Evolutionary conservation across 2,797 vertebrate genomes (phyloP), one percentile per base, ranked within the genome.

Genomic region (Pogonophryne albipinna): DNA sequence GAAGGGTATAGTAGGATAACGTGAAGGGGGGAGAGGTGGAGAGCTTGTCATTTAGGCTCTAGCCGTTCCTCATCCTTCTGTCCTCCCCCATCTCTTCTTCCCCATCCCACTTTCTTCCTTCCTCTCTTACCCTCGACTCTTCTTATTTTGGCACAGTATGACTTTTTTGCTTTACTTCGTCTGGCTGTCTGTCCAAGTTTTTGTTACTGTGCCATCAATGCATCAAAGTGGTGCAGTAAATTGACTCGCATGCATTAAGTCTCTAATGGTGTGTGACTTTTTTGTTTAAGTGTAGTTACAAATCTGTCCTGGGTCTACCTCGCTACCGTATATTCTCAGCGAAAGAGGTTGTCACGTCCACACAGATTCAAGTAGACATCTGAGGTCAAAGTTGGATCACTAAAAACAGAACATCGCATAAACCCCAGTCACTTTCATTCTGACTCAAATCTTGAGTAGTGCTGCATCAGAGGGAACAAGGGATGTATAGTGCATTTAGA

Each of bases 31-130:
- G 62, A 56, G 82, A 62, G 85, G 85, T 83, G 83, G 82, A 74
- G 88, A 84, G 82, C 80, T 89, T 92, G 90, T 92, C 91, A 91
- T 91, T 90, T 88, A 86, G 82, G 87, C 81, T 89, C 73, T 66
- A 82, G 81, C 88, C 72, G 63, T 81, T 88, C 90, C 81, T 85
- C 82, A 78, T 85, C 84, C 71, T 60, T 51, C 75, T 85, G 77
- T 89, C 87, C 76, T 83, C 85, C 81, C 76, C 75, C 66, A 83
- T 83, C 83, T 82, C 74, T 51, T 85, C 68, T 81, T 77, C 79
- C 84, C 83, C 75, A 70, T 88, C 74, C 78, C 17, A 13, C 76
- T 66, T 85, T 83, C 84, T 76, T 82, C 64, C 78, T 72, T 62
- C 71, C 84, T 78, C 70, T 80, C 53, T 71, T 76, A 79, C 90